phyloP scores from a whole-genome alignment of 2,113 vertebrate species.

The Chamaetylas fuelleborni region DNA sequence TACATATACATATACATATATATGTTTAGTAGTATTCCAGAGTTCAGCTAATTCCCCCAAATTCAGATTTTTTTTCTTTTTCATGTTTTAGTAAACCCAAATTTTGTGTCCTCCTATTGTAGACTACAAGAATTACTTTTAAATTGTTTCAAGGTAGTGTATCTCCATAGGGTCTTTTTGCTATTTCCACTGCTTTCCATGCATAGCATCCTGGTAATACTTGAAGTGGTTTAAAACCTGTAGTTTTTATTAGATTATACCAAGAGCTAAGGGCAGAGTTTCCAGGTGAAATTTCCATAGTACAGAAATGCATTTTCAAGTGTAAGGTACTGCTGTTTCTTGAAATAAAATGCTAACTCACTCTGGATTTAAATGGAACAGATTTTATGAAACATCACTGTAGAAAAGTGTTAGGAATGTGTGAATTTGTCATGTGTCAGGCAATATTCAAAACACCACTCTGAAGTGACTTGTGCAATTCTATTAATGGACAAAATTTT shows the following conservation, averaged over 20 bases:
- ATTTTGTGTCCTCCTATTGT: not conserved
- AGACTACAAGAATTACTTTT: not conserved
- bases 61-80: not conserved
- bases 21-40: not conserved
- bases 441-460: not conserved
- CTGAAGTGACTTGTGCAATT: not conserved
- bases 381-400: not conserved
- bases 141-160: not conserved
- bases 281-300: not conserved
- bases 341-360: not conserved
- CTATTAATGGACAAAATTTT: not conserved
- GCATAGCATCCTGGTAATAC: not conserved
- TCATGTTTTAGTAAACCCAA: not conserved
- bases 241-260: not conserved
- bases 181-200: not conserved
- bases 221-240: not conserved
- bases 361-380: not conserved
- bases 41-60: not conserved
- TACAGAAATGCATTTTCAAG: not conserved
- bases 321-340: not conserved
- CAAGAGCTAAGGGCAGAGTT: not conserved
- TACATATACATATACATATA: too few relatives aligned
- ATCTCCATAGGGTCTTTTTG: not conserved
- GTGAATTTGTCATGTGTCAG: not conserved
- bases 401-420: not conserved